Conservation (phyloP, 2,888 invertebrate genomes). For the Xestia sexstrigata region DNA sequence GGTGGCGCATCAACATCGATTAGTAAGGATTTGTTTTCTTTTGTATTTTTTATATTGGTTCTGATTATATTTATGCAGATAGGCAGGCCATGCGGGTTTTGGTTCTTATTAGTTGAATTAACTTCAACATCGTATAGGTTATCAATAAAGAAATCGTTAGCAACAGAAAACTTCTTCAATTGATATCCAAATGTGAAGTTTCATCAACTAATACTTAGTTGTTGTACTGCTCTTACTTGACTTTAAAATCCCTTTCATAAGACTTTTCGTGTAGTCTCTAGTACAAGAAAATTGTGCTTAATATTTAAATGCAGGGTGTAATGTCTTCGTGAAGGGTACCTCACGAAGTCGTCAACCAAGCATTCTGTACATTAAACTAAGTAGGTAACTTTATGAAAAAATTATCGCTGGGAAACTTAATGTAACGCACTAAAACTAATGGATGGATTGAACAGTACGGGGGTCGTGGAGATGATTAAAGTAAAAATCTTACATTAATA, state of each 20-base stretch:
- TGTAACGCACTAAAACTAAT: too few species aligned
- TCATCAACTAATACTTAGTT: neutral
- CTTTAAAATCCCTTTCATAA: neutral
- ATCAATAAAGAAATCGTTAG: neutral
- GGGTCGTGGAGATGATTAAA: too few species aligned
- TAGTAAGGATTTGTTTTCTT: constrained; percentile 86
- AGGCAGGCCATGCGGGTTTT: too few species aligned
- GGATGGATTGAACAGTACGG: too few species aligned
- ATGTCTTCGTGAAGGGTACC: too few species aligned
- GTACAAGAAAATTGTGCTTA: too few species aligned
- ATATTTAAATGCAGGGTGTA: too few species aligned
- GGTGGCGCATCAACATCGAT: constrained; percentile 96
- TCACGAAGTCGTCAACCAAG: too few species aligned
- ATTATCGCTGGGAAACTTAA: too few species aligned
- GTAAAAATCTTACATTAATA: too few species aligned
- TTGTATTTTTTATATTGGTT: neutral
- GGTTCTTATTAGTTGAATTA: neutral
- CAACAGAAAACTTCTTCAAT: neutral
- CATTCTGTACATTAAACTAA: too few species aligned
- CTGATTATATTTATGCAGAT: neutral
- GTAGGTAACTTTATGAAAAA: too few species aligned
- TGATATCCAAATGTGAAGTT: neutral
- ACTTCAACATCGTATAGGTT: neutral
- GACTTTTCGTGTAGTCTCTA: neutral
- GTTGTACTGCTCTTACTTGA: neutral